Conservation (phyloP, 1,140 invertebrate species). For the Drosophila albomicans region DNA sequence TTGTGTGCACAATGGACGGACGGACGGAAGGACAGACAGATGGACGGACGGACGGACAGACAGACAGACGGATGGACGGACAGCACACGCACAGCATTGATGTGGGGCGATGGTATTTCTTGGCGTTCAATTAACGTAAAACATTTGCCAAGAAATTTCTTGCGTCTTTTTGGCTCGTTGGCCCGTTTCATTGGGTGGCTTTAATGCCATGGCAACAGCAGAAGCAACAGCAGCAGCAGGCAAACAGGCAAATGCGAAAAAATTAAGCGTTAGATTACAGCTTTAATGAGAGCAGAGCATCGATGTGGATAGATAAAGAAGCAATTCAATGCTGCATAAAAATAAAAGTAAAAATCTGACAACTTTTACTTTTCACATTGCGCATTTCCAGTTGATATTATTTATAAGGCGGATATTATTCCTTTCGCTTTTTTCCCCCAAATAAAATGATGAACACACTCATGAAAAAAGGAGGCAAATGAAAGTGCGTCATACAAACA, state of each 20-base stretch:
- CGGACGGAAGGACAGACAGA: conserved; percentile 8
- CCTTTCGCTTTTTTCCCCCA: conserved; percentile 10
- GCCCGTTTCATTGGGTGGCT: conserved; percentile 21
- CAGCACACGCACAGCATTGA: conserved; percentile 1
- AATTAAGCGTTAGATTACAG: conserved; percentile 24
- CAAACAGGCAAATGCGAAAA: background rate
- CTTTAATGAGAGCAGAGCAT: conserved; percentile 15
- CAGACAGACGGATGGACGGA: conserved; percentile 8
- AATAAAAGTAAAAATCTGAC: too few species aligned
- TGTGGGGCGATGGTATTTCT: conserved; percentile 52
- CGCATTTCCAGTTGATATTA: conserved; percentile 2
- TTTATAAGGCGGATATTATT: background rate
- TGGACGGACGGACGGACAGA: conserved; percentile 1
- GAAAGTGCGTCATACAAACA: conserved; percentile 49
- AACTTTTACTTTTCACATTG: conserved; percentile 5
- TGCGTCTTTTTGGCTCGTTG: conserved; percentile 36
- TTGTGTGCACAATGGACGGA: conserved; percentile 25
- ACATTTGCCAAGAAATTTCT: conserved; percentile 73
- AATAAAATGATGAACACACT: conserved; percentile 6
- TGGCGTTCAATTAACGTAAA: conserved; percentile 77
- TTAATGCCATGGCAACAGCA: conserved; percentile 53
- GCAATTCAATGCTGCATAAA: too few species aligned
- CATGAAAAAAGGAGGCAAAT: conserved; percentile 20
- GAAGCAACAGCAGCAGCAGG: conserved; percentile 33
- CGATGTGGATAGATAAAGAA: background rate